Conservation (phyloP, 2,113 vertebrate genomes). For the Orthonyx spaldingii region DNA sequence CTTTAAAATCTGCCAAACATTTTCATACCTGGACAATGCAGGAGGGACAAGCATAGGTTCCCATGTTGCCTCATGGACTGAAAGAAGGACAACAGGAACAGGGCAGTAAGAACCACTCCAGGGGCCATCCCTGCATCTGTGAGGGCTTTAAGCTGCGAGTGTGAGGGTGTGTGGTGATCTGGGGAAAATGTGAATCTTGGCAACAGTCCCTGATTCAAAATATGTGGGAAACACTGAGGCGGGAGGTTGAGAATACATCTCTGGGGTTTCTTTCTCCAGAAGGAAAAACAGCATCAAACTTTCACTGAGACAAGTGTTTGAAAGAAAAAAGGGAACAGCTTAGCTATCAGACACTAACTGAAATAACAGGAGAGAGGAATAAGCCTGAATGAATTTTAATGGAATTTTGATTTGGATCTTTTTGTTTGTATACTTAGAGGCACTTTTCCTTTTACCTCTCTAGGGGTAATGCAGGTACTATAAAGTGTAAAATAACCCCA, state of each 20-base stretch:
- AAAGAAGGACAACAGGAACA: not conserved
- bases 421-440: not conserved
- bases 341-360: not conserved
- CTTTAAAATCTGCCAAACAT: not conserved
- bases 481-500: not conserved
- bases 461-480: not conserved
- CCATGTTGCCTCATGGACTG: not conserved
- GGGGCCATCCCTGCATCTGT: not conserved
- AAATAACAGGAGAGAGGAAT: not conserved
- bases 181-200: conserved; percentile 32
- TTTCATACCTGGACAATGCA: not conserved
- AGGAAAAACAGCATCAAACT: not conserved
- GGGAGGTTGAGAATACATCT: not conserved
- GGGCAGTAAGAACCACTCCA: not conserved
- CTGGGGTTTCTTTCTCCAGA: not conserved
- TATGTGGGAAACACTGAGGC: not conserved
- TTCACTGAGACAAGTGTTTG: not conserved
- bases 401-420: not conserved
- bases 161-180: not conserved
- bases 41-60: rapidly evolving
- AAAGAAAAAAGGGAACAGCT: not conserved
- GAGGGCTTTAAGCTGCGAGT: not conserved
- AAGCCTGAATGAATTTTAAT: not conserved
- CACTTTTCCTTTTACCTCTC: not conserved
- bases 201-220: not conserved